phyloP scores from a whole-genome alignment of 2,888 invertebrate species.

The Abscondita cerata region DNA sequence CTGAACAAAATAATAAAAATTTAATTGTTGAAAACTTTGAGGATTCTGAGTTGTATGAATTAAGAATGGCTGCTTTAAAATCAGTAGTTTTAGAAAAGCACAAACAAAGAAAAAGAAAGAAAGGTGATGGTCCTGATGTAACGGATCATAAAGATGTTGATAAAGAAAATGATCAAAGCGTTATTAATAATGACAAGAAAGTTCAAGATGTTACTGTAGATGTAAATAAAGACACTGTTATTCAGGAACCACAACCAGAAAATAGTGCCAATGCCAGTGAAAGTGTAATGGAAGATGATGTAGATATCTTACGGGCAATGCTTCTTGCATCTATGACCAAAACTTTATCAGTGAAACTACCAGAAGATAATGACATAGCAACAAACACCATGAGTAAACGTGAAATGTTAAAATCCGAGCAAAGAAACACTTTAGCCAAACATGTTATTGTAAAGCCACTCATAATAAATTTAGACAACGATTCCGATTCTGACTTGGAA shows the following conservation, averaged over 20 bases:
- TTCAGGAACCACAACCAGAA: neutral
- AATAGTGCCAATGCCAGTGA: constrained; percentile 51
- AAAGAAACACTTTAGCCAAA: neutral
- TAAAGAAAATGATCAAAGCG: constrained; percentile 25
- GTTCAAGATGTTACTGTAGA: neutral
- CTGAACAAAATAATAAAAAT: constrained; percentile 49
- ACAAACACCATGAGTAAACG: neutral
- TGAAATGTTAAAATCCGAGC: neutral
- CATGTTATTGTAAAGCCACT: constrained; percentile 50
- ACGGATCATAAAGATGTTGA: constrained; percentile 44
- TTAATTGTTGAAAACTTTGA: constrained; percentile 22
- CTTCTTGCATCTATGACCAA: constrained; percentile 66
- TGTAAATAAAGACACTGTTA: neutral
- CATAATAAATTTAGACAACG: constrained; percentile 53
- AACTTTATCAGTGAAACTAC: constrained; percentile 56
- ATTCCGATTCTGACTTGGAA: constrained; percentile 54
- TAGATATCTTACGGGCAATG: constrained; percentile 66
- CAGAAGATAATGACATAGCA: neutral
- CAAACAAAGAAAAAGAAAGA: constrained; percentile 62
- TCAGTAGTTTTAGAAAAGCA: constrained; percentile 73
- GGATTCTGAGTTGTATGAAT: constrained; percentile 65
- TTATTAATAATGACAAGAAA: constrained; percentile 21
- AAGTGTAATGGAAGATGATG: constrained; percentile 66
- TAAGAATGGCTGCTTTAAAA: constrained; percentile 70
- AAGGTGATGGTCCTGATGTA: constrained; percentile 17